These are phyloP conservation scores for Thalassoma bifasciatum DNA, from an alignment of 2,113 vertebrate species.

Conservation along the genomic window DNA sequence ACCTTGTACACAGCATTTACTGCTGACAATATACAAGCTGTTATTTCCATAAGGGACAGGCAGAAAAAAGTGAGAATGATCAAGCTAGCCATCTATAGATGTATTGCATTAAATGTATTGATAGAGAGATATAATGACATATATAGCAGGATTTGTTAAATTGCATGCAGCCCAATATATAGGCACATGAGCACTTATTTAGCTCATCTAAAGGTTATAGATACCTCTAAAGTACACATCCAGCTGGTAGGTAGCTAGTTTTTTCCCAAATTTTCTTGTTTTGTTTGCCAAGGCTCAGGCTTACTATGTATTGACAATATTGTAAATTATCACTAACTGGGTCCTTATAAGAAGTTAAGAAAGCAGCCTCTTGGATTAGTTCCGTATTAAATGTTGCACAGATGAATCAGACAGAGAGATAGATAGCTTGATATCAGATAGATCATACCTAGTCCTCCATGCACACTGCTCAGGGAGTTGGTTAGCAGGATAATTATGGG, in stretches of 20 bases:
- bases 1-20: constrained; percentile 7
- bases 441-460: constrained; percentile 66
- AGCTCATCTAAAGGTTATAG: background rate
- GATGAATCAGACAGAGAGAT: background rate
- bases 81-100: background rate
- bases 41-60: constrained; percentile 10
- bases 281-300: too few relatives aligned
- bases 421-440: background rate
- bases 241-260: background rate
- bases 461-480: constrained; percentile 55
- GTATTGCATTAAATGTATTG: background rate
- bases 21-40: constrained; percentile 28
- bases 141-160: background rate
- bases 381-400: too few relatives aligned
- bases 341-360: background rate
- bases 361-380: background rate
- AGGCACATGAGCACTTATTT: background rate
- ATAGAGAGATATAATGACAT: background rate
- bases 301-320: too few relatives aligned
- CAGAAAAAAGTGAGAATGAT: background rate
- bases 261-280: background rate
- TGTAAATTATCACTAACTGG: too few relatives aligned
- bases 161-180: background rate
- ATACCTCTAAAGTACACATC: background rate
- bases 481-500: constrained; percentile 66